These are phyloP conservation scores for Cerastis leucographa DNA, from an alignment of 2,888 invertebrate genomes.

Conservation along the genomic window DNA sequence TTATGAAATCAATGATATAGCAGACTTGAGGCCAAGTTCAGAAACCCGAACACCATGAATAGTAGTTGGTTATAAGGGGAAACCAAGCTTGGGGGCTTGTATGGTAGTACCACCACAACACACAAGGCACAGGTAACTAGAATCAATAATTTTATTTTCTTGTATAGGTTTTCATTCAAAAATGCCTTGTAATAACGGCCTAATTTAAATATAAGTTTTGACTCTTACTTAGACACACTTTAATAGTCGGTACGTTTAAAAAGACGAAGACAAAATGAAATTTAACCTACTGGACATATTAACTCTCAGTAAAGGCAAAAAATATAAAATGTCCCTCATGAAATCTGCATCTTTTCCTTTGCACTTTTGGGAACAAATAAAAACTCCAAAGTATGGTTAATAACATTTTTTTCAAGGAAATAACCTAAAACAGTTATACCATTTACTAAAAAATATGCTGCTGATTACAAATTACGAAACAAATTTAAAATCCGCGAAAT, in stretches of 20 bases:
- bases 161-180: not conserved
- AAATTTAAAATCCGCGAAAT: not conserved
- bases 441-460: not conserved
- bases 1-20: too few species aligned
- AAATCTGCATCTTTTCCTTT: too few species aligned
- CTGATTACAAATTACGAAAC: slow-evolving; percentile 2
- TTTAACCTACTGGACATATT: too few species aligned
- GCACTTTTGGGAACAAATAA: not conserved
- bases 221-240: not conserved
- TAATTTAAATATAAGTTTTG: not conserved
- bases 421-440: not conserved
- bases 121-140: not conserved
- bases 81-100: too few species aligned
- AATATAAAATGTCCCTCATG: not conserved
- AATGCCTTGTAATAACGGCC: not conserved
- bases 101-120: too few species aligned
- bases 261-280: not conserved
- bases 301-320: not conserved
- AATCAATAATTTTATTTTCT: not conserved
- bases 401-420: not conserved
- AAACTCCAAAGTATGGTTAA: not conserved
- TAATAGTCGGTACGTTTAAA: not conserved
- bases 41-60: too few species aligned
- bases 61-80: too few species aligned
- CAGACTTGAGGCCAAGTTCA: too few species aligned